Percentiles rank a stretch among this genome's conserved stretches.
These are phyloP conservation scores for Phenganax marumi DNA, from an alignment of 92 coral and sea anemone species.

Conservation along the genomic window DNA sequence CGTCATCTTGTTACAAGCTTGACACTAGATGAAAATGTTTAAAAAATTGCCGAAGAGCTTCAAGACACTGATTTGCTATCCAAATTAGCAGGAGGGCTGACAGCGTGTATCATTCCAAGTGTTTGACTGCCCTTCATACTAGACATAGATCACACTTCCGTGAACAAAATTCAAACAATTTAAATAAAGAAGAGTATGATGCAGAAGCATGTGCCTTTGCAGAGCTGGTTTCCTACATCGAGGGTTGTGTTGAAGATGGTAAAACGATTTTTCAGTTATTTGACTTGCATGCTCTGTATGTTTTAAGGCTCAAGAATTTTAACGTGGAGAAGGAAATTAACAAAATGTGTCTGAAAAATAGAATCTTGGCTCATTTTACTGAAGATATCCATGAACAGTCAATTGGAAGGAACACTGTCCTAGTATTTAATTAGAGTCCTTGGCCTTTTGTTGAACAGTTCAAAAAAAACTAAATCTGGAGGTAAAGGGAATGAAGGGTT, in stretches of 20 bases:
- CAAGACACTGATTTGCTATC: no score
- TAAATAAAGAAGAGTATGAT: conserved; percentile 3
- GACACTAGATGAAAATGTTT: no score
- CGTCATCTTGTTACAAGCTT: no score
- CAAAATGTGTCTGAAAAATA: conserved; percentile 56
- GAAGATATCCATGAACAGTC: conserved; percentile 56
- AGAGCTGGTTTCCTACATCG: conserved; percentile 33
- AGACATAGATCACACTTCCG: background rate
- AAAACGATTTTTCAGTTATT: conserved; percentile 27
- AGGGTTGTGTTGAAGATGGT: conserved; percentile 28
- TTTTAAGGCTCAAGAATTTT: conserved; percentile 25
- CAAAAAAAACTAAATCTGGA: no score
- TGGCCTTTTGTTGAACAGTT: conserved; percentile 35
- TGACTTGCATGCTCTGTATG: conserved; percentile 38
- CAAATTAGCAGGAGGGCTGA: no score
- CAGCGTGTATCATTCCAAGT: no score
- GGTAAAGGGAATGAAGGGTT: no score
- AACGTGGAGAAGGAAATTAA: conserved; percentile 30
- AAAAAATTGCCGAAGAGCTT: no score
- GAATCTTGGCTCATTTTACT: conserved; percentile 43
- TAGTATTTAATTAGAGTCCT: conserved; percentile 57
- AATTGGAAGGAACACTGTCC: conserved; percentile 54
- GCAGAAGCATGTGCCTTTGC: conserved; percentile 39
- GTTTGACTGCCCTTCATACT: background rate
- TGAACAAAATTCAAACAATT: background rate